Evolutionary conservation across 2,797 vertebrate species (phyloP).

Genomic region (Microcaecilia unicolor): DNA sequence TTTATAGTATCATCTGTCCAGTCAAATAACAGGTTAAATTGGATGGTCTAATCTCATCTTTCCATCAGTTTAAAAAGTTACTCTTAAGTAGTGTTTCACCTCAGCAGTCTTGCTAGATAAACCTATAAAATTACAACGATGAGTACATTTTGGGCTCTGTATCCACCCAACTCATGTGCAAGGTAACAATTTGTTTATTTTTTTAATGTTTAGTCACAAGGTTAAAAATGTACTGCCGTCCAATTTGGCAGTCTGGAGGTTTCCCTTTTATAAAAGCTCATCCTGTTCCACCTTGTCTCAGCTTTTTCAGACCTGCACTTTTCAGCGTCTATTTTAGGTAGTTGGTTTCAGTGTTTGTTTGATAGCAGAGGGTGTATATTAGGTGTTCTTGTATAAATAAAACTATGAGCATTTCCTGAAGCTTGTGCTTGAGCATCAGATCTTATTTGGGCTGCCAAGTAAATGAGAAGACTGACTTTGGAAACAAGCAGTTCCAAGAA

Average conservation of each 20-base stretch:
- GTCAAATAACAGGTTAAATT: no score
- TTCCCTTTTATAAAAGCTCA: conserved; percentile 16
- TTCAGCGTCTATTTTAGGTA: conserved; percentile 10
- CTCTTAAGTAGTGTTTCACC: background rate
- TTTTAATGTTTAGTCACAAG: conserved; percentile 1
- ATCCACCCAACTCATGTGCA: conserved; percentile 44
- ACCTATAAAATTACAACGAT: conserved; percentile 27
- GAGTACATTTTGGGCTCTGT: conserved; percentile 34
- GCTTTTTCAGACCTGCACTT: background rate
- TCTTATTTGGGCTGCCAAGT: background rate
- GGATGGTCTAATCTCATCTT: no score
- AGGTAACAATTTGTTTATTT: no score
- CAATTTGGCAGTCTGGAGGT: no score
- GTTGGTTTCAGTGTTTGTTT: background rate
- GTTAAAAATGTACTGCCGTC: no score
- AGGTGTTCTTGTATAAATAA: rapidly evolving
- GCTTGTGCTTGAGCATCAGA: background rate
- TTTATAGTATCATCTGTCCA: no score
- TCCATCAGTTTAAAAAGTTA: no score
- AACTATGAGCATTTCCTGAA: background rate
- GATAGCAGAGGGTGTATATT: background rate
- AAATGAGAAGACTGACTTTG: no score
- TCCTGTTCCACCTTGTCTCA: conserved; percentile 9
- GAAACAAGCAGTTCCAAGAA: background rate
- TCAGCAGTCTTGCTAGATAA: conserved; percentile 32